phyloP scores from a whole-genome alignment of 1,140 invertebrate species.

The Drosophila parvula region DNA sequence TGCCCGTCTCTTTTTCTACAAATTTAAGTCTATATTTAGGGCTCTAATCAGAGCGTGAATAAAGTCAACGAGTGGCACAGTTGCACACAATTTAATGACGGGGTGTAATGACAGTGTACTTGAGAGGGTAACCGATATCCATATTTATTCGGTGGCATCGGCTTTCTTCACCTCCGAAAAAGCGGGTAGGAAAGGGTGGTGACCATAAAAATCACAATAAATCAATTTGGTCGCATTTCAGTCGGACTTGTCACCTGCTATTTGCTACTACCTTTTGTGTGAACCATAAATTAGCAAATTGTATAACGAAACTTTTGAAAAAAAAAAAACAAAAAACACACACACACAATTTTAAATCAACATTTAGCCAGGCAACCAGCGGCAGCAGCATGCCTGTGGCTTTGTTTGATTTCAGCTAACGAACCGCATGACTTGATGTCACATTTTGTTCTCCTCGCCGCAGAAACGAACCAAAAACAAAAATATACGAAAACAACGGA shows the following conservation, averaged over 20 bases:
- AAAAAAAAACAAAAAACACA: background rate
- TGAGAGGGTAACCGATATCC: background rate
- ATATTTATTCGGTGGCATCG: background rate
- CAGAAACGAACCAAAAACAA: constrained; percentile 15
- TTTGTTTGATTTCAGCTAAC: constrained; percentile 65
- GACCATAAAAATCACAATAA: constrained; percentile 2
- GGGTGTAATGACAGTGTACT: constrained; percentile 8
- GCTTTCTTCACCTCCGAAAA: background rate
- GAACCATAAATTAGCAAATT: constrained; percentile 52
- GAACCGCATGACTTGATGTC: constrained; percentile 65
- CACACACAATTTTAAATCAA: constrained; percentile 37
- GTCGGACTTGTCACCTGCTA: constrained; percentile 32
- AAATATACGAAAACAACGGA: constrained; percentile 22
- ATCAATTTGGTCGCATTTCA: constrained; percentile 21
- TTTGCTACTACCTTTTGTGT: constrained; percentile 37
- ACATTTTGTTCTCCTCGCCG: constrained; percentile 50
- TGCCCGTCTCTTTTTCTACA: constrained; percentile 1
- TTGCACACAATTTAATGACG: constrained; percentile 36
- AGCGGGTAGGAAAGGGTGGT: background rate
- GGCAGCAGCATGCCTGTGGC: constrained; percentile 11
- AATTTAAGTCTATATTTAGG: constrained; percentile 59
- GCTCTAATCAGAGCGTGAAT: constrained; percentile 68
- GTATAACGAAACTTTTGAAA: constrained; percentile 37
- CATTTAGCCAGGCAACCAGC: constrained; percentile 32
- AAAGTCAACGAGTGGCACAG: constrained; percentile 39